Conservation (phyloP, 2,888 invertebrate species). For the Panzeria rudis region DNA sequence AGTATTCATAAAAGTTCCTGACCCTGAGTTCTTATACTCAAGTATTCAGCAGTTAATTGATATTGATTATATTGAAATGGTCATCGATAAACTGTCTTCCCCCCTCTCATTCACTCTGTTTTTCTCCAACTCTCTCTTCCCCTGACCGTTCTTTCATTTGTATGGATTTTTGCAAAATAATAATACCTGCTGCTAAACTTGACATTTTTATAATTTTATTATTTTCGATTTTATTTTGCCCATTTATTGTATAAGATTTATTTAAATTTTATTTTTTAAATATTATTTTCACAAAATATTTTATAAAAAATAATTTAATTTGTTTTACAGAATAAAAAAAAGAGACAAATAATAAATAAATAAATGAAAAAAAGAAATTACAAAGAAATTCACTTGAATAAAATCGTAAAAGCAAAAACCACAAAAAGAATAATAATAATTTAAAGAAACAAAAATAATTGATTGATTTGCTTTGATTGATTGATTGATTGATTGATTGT, state of each 20-base stretch:
- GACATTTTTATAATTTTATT: neutral
- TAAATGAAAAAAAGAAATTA: conserved; percentile 14
- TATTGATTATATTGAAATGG: conserved; percentile 21
- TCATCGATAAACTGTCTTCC: conserved; percentile 1
- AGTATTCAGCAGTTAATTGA: conserved; percentile 12
- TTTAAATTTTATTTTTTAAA: conserved; percentile 26
- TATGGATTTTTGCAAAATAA: neutral
- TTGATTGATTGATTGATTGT: conserved; percentile 55
- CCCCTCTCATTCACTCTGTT: neutral
- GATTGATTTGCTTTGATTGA: conserved; percentile 52
- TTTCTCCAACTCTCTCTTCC: neutral
- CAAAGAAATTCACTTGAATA: conserved; percentile 41
- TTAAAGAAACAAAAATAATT: conserved; percentile 37
- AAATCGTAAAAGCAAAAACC: conserved; percentile 19
- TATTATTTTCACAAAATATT: conserved; percentile 55
- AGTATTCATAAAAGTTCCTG: conserved; percentile 17
- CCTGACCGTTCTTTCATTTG: neutral
- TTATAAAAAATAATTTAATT: conserved; percentile 70
- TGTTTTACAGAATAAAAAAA: conserved; percentile 67
- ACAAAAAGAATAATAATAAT: conserved; percentile 20
- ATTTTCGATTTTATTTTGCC: neutral
- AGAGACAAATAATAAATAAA: conserved; percentile 45
- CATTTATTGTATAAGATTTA: conserved; percentile 24
- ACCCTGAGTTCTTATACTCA: neutral
- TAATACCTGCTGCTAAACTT: conserved; percentile 11